phyloP scores from a whole-genome alignment of 2,113 vertebrate species.

The Amblyopsis rosae region DNA sequence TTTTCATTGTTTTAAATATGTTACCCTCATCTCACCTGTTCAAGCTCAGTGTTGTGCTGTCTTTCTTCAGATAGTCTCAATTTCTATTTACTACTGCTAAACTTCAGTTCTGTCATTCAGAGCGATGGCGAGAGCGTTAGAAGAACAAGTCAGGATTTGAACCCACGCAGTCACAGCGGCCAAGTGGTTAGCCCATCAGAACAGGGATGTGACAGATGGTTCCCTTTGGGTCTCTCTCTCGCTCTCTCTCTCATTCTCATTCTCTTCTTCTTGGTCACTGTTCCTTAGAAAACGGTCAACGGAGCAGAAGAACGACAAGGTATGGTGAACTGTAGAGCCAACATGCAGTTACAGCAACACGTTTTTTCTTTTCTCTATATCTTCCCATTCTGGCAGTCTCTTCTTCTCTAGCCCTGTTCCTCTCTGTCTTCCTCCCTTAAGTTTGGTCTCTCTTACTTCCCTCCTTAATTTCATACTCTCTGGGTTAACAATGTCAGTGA shows the following conservation, averaged over 20 bases:
- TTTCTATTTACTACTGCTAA: too few relatives aligned
- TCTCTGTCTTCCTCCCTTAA: neutral
- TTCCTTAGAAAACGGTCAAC: too few relatives aligned
- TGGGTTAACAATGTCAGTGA: neutral
- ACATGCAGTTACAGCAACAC: too few relatives aligned
- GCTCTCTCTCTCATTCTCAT: neutral
- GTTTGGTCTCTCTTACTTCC: neutral
- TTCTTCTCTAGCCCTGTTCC: neutral
- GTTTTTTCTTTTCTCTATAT: too few relatives aligned
- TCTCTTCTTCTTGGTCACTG: neutral
- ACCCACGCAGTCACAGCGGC: neutral
- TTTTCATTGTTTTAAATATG: too few relatives aligned
- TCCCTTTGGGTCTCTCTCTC: neutral
- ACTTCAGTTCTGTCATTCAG: neutral
- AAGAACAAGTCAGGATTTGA: conserved; percentile 17
- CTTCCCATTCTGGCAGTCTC: neutral
- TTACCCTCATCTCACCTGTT: too few relatives aligned
- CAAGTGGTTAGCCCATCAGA: neutral
- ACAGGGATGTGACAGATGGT: neutral
- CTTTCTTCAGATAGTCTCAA: too few relatives aligned
- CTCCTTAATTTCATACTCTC: conserved; percentile 11
- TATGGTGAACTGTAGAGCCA: too few relatives aligned
- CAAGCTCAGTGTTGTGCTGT: too few relatives aligned
- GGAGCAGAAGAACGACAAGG: too few relatives aligned
- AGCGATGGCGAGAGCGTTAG: neutral